Conservation (phyloP, 2,888 invertebrate genomes). For the Aquatica leii region DNA sequence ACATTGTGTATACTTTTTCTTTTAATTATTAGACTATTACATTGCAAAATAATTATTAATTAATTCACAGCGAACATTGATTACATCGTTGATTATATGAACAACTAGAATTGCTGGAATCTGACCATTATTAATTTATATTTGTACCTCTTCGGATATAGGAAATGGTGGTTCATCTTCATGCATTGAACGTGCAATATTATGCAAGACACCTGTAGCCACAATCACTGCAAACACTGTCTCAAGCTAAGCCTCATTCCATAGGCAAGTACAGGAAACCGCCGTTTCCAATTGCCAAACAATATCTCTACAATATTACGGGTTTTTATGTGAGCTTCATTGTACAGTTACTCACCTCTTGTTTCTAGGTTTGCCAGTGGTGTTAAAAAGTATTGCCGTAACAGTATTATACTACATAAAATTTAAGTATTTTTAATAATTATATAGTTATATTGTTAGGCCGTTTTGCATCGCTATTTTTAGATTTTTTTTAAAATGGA, state of each 20-base stretch:
- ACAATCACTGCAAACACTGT: constrained; percentile 3
- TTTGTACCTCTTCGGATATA: not conserved
- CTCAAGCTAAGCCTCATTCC: not conserved
- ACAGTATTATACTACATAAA: too few species aligned
- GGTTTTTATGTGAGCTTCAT: constrained; percentile 2
- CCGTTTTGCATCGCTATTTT: too few species aligned
- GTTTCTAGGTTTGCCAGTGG: not conserved
- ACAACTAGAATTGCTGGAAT: constrained; percentile 6
- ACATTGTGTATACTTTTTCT: too few species aligned
- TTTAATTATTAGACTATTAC: too few species aligned
- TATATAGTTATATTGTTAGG: too few species aligned
- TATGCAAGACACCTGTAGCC: not conserved
- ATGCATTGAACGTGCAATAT: constrained; percentile 2
- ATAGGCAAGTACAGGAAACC: not conserved
- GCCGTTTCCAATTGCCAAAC: not conserved
- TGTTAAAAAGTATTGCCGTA: not conserved
- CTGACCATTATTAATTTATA: not conserved
- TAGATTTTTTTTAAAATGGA: too few species aligned
- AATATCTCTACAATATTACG: constrained; percentile 7
- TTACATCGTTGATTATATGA: too few species aligned
- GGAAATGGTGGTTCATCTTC: not conserved
- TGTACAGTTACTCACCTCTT: not conserved
- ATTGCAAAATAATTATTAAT: too few species aligned
- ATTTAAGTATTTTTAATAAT: too few species aligned
- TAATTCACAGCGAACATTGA: too few species aligned